These are phyloP conservation scores for Deilephila porcellus DNA, from an alignment of 2,888 invertebrate species.

Conservation along the genomic window DNA sequence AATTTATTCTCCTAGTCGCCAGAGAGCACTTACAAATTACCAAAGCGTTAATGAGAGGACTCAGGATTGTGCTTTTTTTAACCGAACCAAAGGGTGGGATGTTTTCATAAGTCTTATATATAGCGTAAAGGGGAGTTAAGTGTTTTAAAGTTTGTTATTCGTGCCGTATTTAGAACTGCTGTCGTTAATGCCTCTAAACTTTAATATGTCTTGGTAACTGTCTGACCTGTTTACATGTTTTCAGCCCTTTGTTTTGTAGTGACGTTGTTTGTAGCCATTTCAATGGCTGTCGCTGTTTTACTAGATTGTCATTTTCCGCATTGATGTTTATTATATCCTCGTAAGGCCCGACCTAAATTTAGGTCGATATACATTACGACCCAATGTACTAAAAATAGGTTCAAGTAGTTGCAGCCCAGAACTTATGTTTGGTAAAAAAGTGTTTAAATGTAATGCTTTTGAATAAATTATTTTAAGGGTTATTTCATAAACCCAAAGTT, in stretches of 20 bases:
- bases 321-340: too few species aligned
- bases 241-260: constrained; percentile 9
- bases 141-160: constrained; percentile 62
- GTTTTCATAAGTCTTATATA: constrained; percentile 72
- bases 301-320: too few species aligned
- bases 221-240: constrained; percentile 8
- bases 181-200: constrained; percentile 42
- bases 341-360: too few species aligned
- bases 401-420: too few species aligned
- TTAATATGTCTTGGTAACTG: constrained; percentile 44
- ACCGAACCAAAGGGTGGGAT: constrained; percentile 56
- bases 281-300: not conserved
- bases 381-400: too few species aligned
- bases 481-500: too few species aligned
- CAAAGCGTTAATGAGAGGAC: constrained; percentile 41
- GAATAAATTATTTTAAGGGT: too few species aligned
- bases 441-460: too few species aligned
- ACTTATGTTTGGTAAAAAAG: too few species aligned
- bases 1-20: not conserved
- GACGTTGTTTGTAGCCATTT: not conserved
- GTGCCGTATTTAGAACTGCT: constrained; percentile 42
- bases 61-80: constrained; percentile 51
- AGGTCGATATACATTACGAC: too few species aligned
- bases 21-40: constrained; percentile 31
- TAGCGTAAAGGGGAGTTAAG: constrained; percentile 62